phyloP scores from a whole-genome alignment of 2,888 invertebrate species.

The Clepsis dumicolana region DNA sequence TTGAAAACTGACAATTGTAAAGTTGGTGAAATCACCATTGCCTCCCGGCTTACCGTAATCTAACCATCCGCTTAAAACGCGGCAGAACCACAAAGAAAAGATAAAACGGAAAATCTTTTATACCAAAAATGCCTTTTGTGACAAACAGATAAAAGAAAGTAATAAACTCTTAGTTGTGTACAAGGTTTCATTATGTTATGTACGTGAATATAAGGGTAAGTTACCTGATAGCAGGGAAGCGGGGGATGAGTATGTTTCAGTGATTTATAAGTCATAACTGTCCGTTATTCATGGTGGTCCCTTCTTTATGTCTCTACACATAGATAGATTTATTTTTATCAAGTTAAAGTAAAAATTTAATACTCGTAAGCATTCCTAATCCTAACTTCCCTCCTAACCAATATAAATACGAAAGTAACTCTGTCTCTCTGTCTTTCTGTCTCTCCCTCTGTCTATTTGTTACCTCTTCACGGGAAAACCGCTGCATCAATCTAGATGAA shows the following conservation, averaged over 20 bases:
- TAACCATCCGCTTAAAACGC: slow-evolving; percentile 17
- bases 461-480: no score
- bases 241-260: background rate
- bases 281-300: background rate
- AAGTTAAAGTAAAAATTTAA: no score
- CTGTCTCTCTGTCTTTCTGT: no score
- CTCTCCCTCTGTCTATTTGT: no score
- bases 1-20: no score
- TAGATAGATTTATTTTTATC: no score
- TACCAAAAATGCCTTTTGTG: slow-evolving; percentile 26
- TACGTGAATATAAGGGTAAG: slow-evolving; percentile 1
- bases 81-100: slow-evolving; percentile 23
- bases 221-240: background rate
- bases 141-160: slow-evolving; percentile 22
- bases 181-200: slow-evolving; percentile 21
- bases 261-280: no score
- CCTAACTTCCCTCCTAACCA: no score
- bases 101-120: slow-evolving; percentile 24
- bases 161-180: slow-evolving; percentile 26
- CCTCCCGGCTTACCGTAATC: slow-evolving; percentile 18
- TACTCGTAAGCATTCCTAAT: no score
- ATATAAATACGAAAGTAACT: no score
- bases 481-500: no score
- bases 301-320: no score
- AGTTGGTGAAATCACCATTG: background rate